A percentile compares a stretch with the other conserved stretches of the same genome.
phyloP scores from a whole-genome alignment of 2,113 vertebrate species.

The Chaetops frenatus region DNA sequence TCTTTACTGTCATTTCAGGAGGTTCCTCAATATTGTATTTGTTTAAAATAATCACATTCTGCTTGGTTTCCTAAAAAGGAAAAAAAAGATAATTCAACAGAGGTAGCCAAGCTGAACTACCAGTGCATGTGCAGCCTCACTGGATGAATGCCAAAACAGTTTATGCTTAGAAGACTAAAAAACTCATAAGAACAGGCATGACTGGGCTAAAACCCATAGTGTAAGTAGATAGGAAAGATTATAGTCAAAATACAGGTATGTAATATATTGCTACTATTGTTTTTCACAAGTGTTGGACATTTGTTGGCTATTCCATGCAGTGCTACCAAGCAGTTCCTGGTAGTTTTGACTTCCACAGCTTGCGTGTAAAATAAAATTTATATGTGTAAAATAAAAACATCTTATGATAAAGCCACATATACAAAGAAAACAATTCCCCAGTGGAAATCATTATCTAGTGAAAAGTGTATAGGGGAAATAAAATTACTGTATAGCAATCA shows the following conservation, averaged over 20 bases:
- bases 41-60: slow-evolving; percentile 59
- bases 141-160: slow-evolving; percentile 24
- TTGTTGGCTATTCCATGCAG: slow-evolving; percentile 60
- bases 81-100: neutral
- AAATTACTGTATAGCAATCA: slow-evolving; percentile 55
- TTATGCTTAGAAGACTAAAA: slow-evolving; percentile 27
- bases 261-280: slow-evolving; percentile 63
- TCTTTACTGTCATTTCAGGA: slow-evolving; percentile 33
- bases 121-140: slow-evolving; percentile 29
- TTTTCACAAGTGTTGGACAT: slow-evolving; percentile 50
- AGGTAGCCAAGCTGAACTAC: slow-evolving; percentile 60
- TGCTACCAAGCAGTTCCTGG: slow-evolving; percentile 59
- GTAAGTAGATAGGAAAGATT: slow-evolving; percentile 33
- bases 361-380: slow-evolving; percentile 66
- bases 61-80: slow-evolving; percentile 46
- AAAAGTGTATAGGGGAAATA: slow-evolving; percentile 58
- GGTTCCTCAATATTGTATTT: slow-evolving; percentile 44
- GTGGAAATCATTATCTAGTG: slow-evolving; percentile 39
- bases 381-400: slow-evolving; percentile 64
- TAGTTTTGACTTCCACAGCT: slow-evolving; percentile 63
- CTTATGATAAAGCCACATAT: slow-evolving; percentile 42
- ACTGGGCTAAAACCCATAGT: neutral
- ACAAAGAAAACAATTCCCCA: slow-evolving; percentile 32
- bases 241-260: slow-evolving; percentile 41
- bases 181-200: slow-evolving; percentile 13